Evolutionary conservation across 2,888 invertebrate species (phyloP), one percentile per base, ranked within the genome.

Genomic region (Sicus ferrugineus): DNA sequence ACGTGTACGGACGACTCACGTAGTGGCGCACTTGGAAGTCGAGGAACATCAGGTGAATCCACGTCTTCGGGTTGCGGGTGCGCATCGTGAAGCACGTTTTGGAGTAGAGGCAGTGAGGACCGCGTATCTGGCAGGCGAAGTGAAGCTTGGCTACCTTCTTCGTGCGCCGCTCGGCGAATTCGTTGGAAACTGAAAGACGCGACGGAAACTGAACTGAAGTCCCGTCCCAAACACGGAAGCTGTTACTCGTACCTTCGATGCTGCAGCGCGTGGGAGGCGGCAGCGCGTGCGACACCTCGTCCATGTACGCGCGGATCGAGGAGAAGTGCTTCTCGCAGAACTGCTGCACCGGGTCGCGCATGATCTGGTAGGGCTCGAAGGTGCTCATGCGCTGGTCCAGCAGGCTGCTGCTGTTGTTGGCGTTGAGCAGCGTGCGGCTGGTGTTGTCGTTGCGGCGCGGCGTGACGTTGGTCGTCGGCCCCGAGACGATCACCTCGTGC

Each of bases 31-130:
- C 89, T 88, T 96, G 96, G 73, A 96, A 89, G 73, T 96, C 94
- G 65, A 97, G 89, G 86, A 97, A 97, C 96, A 97, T 97, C 63
- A 97, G 89, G 87, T 97, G 97, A 74, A 97, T 93, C 97, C 97
- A 97, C 54, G 93, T 92, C 75, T 94, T 89, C 0, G 96, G 93
- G 81, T 92, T 90, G 73, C 94, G 89, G 34, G 93, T 93, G 75
- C 91, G 88, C 90, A 93, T 90, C 14, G 90, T 90, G 86, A 93
- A 93, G 76, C 90, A 90, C 11, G 92, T 90, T 80, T 91, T 90
- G 70, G 91, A 90, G 87, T 95, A 97, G 72, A 97, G 88, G 85
- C 97, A 97, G 86, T 96, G 92, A 78, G 93, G 90, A 76, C 90
- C 92, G 81, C 91, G 89, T 58, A 91, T 91, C 79, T 94, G 94